These are phyloP conservation scores for Fulmarus glacialis DNA, from an alignment of 2,113 vertebrate species.

Conservation along the genomic window DNA sequence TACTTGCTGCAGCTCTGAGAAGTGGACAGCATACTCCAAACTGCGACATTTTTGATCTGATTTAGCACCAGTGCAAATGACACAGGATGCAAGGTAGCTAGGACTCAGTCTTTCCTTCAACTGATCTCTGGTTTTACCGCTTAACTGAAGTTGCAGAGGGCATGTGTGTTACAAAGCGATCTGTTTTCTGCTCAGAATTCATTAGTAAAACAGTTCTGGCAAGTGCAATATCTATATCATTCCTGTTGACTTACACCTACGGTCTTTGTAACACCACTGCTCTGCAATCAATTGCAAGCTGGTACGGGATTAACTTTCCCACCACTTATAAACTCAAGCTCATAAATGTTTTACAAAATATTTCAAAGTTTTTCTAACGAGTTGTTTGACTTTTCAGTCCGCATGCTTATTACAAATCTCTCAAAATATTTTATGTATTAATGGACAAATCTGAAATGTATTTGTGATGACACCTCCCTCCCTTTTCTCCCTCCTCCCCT, in stretches of 20 bases:
- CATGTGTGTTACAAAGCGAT: neutral
- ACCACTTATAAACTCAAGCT: neutral
- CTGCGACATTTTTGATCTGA: neutral
- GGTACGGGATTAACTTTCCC: neutral
- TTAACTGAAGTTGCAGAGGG: neutral
- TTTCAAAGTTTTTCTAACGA: neutral
- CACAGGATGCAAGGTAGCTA: neutral
- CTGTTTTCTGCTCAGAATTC: neutral
- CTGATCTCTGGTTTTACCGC: neutral
- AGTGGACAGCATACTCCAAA: neutral
- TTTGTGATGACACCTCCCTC: neutral
- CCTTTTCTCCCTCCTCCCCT: neutral
- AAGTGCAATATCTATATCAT: accelerated
- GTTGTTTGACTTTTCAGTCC: neutral
- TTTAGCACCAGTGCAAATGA: neutral
- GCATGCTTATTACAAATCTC: neutral
- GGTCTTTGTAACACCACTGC: neutral
- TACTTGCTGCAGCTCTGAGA: neutral
- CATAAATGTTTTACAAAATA: neutral
- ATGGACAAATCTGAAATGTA: neutral
- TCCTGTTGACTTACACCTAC: neutral
- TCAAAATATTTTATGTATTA: neutral
- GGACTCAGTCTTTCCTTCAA: neutral
- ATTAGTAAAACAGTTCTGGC: neutral
- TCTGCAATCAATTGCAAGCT: neutral